These are phyloP conservation scores for Aleiodes testaceus DNA, from an alignment of 2,888 invertebrate species.

Conservation along the genomic window DNA sequence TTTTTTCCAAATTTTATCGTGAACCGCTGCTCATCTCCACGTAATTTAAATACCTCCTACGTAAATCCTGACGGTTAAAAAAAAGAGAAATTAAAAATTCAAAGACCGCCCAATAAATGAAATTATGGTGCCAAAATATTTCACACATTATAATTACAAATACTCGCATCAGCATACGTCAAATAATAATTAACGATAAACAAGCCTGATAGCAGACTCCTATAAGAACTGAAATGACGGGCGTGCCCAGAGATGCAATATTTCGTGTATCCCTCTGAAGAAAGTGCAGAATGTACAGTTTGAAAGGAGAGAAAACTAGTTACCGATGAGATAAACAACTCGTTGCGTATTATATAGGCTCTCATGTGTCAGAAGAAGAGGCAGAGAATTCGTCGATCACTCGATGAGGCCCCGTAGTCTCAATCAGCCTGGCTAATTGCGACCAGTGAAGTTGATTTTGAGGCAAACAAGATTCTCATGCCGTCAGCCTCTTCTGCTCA, in stretches of 20 bases:
- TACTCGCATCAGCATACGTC: constrained; percentile 38
- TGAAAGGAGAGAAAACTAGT: constrained; percentile 21
- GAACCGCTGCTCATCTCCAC: too few species aligned
- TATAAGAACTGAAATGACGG: not conserved
- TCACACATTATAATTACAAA: too few species aligned
- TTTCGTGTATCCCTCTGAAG: not conserved
- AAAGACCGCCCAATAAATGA: too few species aligned
- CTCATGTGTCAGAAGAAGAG: constrained; percentile 7
- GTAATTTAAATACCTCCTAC: too few species aligned
- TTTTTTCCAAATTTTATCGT: too few species aligned
- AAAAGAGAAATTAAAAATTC: too few species aligned
- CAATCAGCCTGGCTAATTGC: constrained; percentile 60
- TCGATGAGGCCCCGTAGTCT: constrained; percentile 39
- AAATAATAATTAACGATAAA: constrained; percentile 48
- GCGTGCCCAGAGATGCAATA: constrained; percentile 5
- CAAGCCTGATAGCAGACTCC: not conserved
- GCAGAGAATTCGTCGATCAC: constrained; percentile 18
- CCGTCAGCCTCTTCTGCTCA: constrained; percentile 27
- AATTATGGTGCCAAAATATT: too few species aligned
- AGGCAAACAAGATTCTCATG: constrained; percentile 60
- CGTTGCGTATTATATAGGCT: constrained; percentile 26
- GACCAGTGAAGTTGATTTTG: constrained; percentile 59
- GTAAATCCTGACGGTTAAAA: too few species aligned
- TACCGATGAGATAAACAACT: constrained; percentile 37
- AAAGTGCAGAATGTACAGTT: constrained; percentile 17